Evolutionary conservation across 1,140 invertebrate genomes (phyloP), one percentile per base, ranked within the genome.

Genomic region (Ridgeia piscesae): DNA sequence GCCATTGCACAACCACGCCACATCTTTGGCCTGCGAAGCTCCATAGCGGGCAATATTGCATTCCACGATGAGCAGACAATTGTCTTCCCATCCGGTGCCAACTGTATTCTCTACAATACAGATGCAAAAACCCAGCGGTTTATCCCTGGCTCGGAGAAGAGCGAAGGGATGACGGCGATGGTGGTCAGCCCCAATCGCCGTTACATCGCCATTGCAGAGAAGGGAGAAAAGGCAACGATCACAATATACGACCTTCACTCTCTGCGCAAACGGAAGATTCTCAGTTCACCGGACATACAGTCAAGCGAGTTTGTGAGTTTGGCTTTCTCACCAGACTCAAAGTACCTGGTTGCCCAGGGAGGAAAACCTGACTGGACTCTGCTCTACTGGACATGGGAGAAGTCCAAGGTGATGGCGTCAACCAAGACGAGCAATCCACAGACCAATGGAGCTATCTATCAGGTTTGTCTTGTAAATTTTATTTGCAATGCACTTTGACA

Each of bases 361-460:
- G 97, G 97, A 21, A 97, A 97, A 93, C 97, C 98, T 0, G 98
- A 98, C 94, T 98, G 97, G 97, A 97, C 96, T 34, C 96, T 98
- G 95, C 96, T 98, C 91, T 97, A 97, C 95, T 99, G 98, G 95
- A 97, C 97, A 94, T 98, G 98, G 97, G 98, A 98, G 94, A 98
- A 97, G 95, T 97, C 97, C 1, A 98, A 98, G 95, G 96, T 98
- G 0, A 97, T 98, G 94, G 98, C 97, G 91, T 97, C 97, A 91
- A 96, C 97, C 1, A 98, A 97, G 96, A 97, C 89, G 97, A 97
- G 93, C 33, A 95, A 94, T 92, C 94, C 95, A 34, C 95, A 95
- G 90, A 94, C 94, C 27, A 95, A 94, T 94, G 94, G 95, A 33
- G 95, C 96, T 35, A 95, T 96, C 35, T 95, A 95, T 93, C 96